Evolutionary conservation across 2,113 vertebrate genomes (phyloP).

Genomic region (Cariama cristata): DNA sequence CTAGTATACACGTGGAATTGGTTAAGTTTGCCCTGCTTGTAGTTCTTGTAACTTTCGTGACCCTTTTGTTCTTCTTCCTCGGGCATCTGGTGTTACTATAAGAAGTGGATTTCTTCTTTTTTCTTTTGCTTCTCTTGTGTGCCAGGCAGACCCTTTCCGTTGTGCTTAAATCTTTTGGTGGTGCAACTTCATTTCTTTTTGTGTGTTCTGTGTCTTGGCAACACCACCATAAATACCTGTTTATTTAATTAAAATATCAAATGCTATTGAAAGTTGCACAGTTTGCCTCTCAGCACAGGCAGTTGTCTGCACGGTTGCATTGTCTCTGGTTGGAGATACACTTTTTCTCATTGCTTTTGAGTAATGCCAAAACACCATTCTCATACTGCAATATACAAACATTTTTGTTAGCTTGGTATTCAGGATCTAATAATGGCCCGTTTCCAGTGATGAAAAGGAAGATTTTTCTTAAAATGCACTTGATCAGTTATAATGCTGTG

Average conservation of each 20-base stretch:
- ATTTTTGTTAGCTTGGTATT: neutral
- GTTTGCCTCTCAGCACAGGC: neutral
- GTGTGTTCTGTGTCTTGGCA: neutral
- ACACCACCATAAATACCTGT: neutral
- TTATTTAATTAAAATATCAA: neutral
- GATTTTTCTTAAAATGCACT: neutral
- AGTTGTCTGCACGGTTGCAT: neutral
- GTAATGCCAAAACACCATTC: neutral
- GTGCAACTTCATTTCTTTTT: neutral
- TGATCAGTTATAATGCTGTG: neutral
- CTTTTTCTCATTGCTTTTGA: neutral
- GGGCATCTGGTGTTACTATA: conserved; percentile 7
- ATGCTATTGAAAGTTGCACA: neutral
- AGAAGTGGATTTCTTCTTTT: neutral
- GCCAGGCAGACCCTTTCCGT: neutral
- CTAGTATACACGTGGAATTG: neutral
- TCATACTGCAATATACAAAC: neutral
- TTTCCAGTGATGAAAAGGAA: neutral
- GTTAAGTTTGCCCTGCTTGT: conserved; percentile 15
- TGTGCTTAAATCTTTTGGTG: neutral
- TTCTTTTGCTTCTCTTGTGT: neutral
- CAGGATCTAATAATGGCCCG: neutral
- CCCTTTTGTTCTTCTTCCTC: conserved; percentile 14
- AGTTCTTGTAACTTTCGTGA: neutral
- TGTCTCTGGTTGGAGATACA: neutral